These are phyloP conservation scores for Amphiprion percula DNA, from an alignment of 2,113 vertebrate genomes.

Conservation along the genomic window DNA sequence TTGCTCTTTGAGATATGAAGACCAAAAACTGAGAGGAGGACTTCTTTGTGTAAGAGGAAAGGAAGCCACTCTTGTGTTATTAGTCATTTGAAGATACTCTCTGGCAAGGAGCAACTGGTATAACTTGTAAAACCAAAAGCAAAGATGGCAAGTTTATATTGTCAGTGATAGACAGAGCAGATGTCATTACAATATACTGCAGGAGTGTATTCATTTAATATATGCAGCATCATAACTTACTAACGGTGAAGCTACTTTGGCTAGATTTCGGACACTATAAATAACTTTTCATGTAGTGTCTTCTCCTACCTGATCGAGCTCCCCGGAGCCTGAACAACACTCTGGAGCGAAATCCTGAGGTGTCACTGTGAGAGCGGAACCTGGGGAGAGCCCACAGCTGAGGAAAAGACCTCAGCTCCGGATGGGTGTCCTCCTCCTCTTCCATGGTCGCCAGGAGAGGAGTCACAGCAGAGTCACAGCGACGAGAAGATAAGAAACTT, in stretches of 20 bases:
- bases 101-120: background rate
- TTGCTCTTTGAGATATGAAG: fast-evolving
- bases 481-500: constrained; percentile 1
- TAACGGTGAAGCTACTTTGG: too few species aligned
- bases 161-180: background rate
- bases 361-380: constrained; percentile 75
- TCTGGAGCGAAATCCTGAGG: constrained; percentile 72
- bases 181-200: background rate
- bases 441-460: constrained; percentile 52
- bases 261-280: too few species aligned
- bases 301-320: constrained; percentile 74
- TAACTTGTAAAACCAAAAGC: constrained; percentile 2
- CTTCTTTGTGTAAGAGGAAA: constrained; percentile 9
- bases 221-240: too few species aligned
- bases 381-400: constrained; percentile 56
- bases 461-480: background rate
- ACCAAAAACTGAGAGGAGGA: background rate
- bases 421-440: constrained; percentile 61
- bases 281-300: background rate
- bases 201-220: background rate
- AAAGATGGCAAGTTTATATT: background rate
- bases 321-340: constrained; percentile 68
- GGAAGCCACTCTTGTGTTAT: constrained; percentile 35
- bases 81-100: constrained; percentile 19
- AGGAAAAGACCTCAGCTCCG: constrained; percentile 49